These are phyloP conservation scores for Tauraco hartlaubi DNA, from an alignment of 2,797 vertebrate species.

Conservation along the genomic window DNA sequence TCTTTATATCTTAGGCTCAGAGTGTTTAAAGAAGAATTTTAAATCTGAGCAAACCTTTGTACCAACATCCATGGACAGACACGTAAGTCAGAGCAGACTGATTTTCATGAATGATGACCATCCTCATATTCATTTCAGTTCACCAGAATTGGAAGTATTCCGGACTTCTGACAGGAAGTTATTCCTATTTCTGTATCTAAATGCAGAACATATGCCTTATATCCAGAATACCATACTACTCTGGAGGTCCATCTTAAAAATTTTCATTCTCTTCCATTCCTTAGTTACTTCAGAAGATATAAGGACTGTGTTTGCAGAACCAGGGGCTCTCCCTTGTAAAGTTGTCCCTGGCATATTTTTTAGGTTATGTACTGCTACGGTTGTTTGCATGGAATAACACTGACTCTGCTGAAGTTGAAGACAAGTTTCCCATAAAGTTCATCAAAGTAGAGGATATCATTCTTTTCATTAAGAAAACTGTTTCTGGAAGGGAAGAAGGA, in stretches of 20 bases:
- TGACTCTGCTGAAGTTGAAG: background rate
- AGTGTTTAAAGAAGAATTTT: background rate
- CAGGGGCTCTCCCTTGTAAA: background rate
- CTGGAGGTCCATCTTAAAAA: background rate
- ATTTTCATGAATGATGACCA: background rate
- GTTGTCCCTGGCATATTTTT: background rate
- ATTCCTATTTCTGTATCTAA: background rate
- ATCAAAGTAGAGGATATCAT: background rate
- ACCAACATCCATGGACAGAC: background rate
- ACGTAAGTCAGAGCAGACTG: background rate
- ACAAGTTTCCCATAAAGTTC: background rate
- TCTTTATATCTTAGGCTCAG: background rate
- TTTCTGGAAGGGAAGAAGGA: background rate
- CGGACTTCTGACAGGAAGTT: background rate
- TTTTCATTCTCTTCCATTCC: background rate
- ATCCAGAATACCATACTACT: accelerated
- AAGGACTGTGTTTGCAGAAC: background rate
- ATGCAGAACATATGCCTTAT: background rate
- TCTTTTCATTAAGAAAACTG: background rate
- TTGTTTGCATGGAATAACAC: background rate
- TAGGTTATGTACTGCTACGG: background rate
- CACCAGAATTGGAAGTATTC: background rate
- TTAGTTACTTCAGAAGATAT: background rate
- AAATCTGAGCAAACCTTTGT: background rate
- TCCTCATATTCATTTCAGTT: background rate